Conservation (phyloP, 2,797 vertebrate genomes). For the Pogonophryne albipinna region DNA sequence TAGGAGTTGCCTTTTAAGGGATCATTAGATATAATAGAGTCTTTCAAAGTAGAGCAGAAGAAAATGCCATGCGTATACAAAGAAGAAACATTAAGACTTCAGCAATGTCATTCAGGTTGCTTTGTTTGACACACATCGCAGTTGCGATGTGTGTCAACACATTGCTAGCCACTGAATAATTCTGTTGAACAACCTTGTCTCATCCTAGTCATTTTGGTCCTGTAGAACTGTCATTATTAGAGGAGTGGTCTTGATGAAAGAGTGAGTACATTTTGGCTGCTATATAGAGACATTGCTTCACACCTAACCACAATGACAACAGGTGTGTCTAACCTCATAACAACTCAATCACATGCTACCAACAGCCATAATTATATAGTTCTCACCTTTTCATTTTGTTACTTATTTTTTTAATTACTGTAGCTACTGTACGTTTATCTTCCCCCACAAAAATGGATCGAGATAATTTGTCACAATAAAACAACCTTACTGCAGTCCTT, state of each 20-base stretch:
- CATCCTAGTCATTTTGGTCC: neutral
- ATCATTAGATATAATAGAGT: neutral
- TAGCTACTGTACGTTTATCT: neutral
- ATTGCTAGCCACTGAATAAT: too few relatives aligned
- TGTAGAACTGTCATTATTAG: neutral
- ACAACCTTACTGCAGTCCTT: too few relatives aligned
- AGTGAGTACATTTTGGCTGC: neutral
- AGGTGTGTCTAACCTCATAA: slow-evolving; percentile 20
- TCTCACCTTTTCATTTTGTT: too few relatives aligned
- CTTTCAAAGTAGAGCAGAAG: neutral
- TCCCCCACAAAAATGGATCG: neutral
- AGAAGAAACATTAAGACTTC: neutral
- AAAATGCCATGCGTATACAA: neutral
- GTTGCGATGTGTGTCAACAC: too few relatives aligned
- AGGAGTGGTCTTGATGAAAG: slow-evolving; percentile 10
- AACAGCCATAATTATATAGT: neutral
- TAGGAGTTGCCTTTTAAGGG: neutral
- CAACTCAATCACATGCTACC: neutral
- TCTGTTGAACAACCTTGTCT: slow-evolving; percentile 1
- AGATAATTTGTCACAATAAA: too few relatives aligned
- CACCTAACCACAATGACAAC: slow-evolving; percentile 12
- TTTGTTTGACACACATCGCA: too few relatives aligned
- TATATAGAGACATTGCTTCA: slow-evolving; percentile 31
- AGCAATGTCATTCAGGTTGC: too few relatives aligned
- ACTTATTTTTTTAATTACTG: neutral